phyloP scores from a whole-genome alignment of 2,113 vertebrate species.

The Chloropsis hardwickii region DNA sequence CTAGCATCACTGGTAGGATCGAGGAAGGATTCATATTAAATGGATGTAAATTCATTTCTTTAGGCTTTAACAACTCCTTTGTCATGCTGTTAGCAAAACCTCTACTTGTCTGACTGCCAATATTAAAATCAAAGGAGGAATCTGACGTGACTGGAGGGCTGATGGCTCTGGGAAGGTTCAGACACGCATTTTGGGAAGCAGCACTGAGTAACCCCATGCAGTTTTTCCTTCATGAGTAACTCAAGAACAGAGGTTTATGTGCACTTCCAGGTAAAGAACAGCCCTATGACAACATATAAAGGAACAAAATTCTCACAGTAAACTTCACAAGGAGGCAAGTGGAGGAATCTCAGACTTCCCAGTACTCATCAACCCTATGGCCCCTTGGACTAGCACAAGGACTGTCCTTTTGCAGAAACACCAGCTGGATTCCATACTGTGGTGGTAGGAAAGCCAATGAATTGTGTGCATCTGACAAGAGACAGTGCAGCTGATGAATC shows the following conservation, averaged over 20 bases:
- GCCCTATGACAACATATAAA: neutral
- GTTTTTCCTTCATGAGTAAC: neutral
- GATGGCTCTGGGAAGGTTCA: neutral
- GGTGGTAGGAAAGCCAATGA: neutral
- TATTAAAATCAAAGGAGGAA: neutral
- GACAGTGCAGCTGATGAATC: neutral
- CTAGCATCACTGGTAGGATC: neutral
- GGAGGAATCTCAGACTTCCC: neutral
- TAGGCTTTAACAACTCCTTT: neutral
- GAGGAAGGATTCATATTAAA: neutral
- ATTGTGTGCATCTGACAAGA: neutral
- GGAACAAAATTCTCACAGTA: neutral
- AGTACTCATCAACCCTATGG: neutral
- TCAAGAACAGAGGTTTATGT: neutral
- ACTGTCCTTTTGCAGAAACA: neutral
- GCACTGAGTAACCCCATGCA: neutral
- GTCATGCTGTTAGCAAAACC: neutral
- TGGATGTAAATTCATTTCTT: neutral
- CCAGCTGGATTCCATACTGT: neutral
- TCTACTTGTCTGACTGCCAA: neutral
- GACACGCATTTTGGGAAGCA: neutral
- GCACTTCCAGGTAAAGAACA: neutral
- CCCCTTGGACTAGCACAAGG: neutral
- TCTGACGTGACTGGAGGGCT: neutral
- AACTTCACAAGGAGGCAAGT: neutral